phyloP scores from a whole-genome alignment of 1,140 invertebrate genomes.

The Penaeus indicus region DNA sequence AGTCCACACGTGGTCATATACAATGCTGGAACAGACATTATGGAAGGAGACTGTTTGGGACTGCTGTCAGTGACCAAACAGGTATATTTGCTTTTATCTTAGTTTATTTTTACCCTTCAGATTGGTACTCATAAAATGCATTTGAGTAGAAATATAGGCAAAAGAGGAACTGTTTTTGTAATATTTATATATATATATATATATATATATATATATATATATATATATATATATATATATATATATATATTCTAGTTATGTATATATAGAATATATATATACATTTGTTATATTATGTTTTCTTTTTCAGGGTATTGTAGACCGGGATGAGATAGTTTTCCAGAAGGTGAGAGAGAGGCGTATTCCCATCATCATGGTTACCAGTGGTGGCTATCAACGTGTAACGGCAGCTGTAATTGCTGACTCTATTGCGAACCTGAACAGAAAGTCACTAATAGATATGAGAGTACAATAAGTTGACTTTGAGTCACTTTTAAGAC shows the following conservation, averaged over 20 bases:
- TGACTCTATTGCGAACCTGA: constrained; percentile 84
- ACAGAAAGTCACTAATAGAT: constrained; percentile 47
- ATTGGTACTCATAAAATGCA: no score
- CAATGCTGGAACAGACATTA: constrained; percentile 89
- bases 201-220: neutral
- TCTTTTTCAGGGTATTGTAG: constrained; percentile 80
- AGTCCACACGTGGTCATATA: constrained; percentile 85
- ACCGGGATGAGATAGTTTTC: constrained; percentile 88
- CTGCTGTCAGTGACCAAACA: constrained; percentile 78
- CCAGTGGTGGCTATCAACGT: constrained; percentile 87
- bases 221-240: neutral
- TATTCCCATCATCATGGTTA: constrained; percentile 89
- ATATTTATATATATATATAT: neutral
- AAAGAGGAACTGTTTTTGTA: neutral
- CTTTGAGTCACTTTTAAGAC: neutral
- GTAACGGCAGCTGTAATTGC: constrained; percentile 84
- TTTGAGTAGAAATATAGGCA: no score
- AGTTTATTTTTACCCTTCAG: constrained; percentile 57
- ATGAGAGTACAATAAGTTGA: constrained; percentile 16
- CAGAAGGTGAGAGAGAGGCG: constrained; percentile 75
- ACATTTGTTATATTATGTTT: neutral
- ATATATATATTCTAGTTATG: neutral
- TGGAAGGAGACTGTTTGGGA: constrained; percentile 84
- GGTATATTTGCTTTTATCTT: constrained; percentile 69
- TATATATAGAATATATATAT: neutral